A percentile compares a stretch with the other conserved stretches of the same genome.
Evolutionary conservation across 2,113 vertebrate species (phyloP).

Genomic region (Alces alces): DNA sequence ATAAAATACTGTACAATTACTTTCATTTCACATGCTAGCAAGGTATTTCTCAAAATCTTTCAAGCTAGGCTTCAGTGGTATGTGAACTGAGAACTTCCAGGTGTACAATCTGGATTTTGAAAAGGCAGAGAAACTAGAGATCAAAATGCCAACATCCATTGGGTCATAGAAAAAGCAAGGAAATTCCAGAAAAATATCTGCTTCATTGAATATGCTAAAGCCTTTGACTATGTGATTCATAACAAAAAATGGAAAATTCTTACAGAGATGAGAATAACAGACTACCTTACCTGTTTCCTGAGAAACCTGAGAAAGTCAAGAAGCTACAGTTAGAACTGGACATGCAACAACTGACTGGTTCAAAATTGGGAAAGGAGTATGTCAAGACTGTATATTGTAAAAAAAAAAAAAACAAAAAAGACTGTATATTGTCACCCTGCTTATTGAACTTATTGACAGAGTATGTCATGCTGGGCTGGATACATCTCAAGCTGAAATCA

Average conservation of each 20-base stretch:
- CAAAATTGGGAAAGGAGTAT: not conserved
- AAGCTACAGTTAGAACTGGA: not conserved
- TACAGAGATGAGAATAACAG: not conserved
- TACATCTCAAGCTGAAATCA: not conserved
- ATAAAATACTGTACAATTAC: not conserved
- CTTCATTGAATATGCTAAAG: not conserved
- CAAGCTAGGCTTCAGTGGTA: not conserved
- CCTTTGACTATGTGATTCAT: not conserved
- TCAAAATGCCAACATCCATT: not conserved
- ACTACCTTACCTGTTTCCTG: not conserved
- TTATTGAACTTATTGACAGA: not conserved
- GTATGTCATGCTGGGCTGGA: fast-evolving
- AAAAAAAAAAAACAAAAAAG: not conserved
- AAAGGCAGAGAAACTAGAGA: not conserved
- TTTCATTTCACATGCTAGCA: not conserved
- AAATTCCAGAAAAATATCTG: not conserved
- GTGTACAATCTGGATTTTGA: not conserved
- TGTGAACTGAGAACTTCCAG: not conserved
- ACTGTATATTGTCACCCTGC: not conserved
- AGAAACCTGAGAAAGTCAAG: not conserved
- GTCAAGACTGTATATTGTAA: not conserved
- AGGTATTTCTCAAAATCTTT: not conserved
- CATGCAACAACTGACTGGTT: not conserved
- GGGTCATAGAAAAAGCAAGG: not conserved
- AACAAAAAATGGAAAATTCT: not conserved